Conservation (phyloP, 2,888 invertebrate genomes). For the Abrostola triplasia region DNA sequence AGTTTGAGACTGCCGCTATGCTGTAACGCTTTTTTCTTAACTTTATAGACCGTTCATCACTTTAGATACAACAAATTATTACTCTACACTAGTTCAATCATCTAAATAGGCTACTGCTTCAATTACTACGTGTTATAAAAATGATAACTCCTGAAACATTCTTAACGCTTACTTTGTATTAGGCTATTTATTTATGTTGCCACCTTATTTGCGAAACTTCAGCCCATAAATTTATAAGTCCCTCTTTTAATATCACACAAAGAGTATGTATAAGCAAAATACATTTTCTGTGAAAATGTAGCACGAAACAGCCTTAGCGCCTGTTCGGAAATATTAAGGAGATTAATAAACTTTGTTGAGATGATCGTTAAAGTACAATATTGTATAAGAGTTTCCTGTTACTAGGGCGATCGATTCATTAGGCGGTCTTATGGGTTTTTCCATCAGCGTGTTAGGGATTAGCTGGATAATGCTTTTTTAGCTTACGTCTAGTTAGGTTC, state of each 20-base stretch:
- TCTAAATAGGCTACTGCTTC: neutral
- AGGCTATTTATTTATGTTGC: slow-evolving; percentile 9
- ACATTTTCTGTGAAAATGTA: slow-evolving; percentile 37
- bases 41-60: slow-evolving; percentile 8
- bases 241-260: slow-evolving; percentile 25
- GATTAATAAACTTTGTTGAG: slow-evolving; percentile 49
- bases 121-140: no score
- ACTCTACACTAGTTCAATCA: neutral
- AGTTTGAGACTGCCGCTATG: slow-evolving; percentile 47
- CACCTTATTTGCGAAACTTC: slow-evolving; percentile 13
- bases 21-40: slow-evolving; percentile 24
- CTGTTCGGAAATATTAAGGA: slow-evolving; percentile 47
- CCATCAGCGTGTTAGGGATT: slow-evolving; percentile 52
- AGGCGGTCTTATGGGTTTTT: slow-evolving; percentile 50
- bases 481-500: slow-evolving; percentile 37
- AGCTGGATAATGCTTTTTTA: slow-evolving; percentile 55
- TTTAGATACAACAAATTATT: neutral
- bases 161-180: no score
- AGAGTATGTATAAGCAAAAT: slow-evolving; percentile 24
- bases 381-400: slow-evolving; percentile 52
- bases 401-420: slow-evolving; percentile 57
- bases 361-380: slow-evolving; percentile 51
- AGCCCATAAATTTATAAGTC: slow-evolving; percentile 18
- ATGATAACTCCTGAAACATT: no score
- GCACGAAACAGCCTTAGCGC: slow-evolving; percentile 29